Conservation (phyloP, 2,888 invertebrate genomes). For the Incurvaria masculella region DNA sequence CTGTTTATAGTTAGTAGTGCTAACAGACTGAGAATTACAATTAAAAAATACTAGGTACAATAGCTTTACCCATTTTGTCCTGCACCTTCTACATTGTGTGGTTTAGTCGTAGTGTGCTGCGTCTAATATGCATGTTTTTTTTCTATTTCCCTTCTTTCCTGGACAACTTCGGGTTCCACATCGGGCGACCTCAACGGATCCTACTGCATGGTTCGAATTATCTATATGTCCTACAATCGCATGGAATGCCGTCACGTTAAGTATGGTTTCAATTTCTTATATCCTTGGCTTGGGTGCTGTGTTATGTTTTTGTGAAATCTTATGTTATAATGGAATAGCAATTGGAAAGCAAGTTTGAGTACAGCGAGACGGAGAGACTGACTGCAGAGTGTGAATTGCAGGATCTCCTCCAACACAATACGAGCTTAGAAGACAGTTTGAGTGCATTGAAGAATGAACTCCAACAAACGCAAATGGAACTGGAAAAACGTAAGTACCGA, state of each 20-base stretch:
- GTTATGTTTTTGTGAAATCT: neutral
- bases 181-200: neutral
- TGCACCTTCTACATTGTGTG: no score
- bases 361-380: conserved; percentile 61
- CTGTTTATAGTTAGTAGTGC: no score
- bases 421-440: conserved; percentile 60
- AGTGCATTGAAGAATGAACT: conserved; percentile 48
- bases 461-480: conserved; percentile 31
- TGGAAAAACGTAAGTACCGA: conserved; percentile 46
- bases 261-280: conserved; percentile 1
- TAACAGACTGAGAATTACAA: no score
- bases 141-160: conserved; percentile 1
- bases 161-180: neutral
- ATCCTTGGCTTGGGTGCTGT: neutral
- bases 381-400: conserved; percentile 62
- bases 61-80: no score
- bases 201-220: conserved; percentile 6
- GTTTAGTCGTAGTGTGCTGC: neutral
- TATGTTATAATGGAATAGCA: conserved; percentile 40
- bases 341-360: conserved; percentile 60
- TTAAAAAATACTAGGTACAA: no score
- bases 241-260: neutral
- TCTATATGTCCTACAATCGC: neutral
- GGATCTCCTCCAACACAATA: conserved; percentile 65
- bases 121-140: conserved; percentile 11